Conservation (phyloP, 2,888 invertebrate genomes). For the Incurvaria masculella region DNA sequence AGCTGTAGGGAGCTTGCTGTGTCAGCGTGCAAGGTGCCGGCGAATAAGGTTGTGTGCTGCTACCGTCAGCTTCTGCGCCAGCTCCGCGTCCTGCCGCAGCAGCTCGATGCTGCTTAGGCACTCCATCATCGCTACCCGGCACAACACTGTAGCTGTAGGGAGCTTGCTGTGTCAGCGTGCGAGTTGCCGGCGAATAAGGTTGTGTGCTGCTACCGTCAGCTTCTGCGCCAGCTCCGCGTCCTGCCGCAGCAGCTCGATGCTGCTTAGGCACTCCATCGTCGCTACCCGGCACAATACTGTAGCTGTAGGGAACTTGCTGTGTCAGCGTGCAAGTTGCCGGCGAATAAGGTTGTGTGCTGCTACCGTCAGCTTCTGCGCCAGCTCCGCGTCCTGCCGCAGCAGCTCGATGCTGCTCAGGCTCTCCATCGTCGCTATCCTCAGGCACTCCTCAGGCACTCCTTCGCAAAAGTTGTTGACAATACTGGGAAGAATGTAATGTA, state of each 20-base stretch:
- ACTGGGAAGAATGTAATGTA: neutral
- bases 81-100: constrained; percentile 34
- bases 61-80: constrained; percentile 31
- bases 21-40: constrained; percentile 22
- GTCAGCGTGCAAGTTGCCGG: too few species aligned
- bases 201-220: constrained; percentile 24
- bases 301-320: too few species aligned
- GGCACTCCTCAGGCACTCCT: too few species aligned
- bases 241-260: constrained; percentile 32
- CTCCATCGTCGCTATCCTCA: constrained; percentile 24
- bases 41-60: constrained; percentile 25
- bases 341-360: constrained; percentile 26
- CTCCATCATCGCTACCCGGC: constrained; percentile 22
- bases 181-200: too few species aligned
- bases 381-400: constrained; percentile 31
- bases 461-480: too few species aligned
- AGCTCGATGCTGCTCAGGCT: constrained; percentile 31
- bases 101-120: constrained; percentile 31
- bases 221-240: constrained; percentile 33
- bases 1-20: constrained; percentile 25
- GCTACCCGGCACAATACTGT: constrained; percentile 6
- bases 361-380: constrained; percentile 29
- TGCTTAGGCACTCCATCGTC: constrained; percentile 32
- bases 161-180: too few species aligned
- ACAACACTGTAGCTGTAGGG: too few species aligned